phyloP scores from a whole-genome alignment of 2,113 vertebrate species.

The Trochalopteron elliotii region DNA sequence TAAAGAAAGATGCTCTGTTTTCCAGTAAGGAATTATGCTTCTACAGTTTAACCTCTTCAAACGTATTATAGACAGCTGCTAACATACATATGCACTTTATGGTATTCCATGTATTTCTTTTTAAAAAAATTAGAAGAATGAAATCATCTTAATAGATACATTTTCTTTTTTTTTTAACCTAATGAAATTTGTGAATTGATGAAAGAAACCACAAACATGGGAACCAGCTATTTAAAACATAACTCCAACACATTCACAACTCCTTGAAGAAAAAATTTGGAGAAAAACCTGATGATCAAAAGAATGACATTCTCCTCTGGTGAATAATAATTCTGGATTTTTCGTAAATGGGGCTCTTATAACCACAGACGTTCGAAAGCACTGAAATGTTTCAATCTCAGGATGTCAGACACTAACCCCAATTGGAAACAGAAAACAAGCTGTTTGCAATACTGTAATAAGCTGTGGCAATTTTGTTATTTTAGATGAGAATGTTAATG shows the following conservation, averaged over 20 bases:
- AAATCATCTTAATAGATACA: not conserved
- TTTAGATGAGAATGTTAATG: slow-evolving; percentile 15
- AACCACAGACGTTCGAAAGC: not conserved
- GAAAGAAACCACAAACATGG: not conserved
- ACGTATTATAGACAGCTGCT: not conserved
- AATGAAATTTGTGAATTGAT: not conserved
- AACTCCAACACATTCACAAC: not conserved
- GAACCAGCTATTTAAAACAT: not conserved
- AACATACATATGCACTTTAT: not conserved
- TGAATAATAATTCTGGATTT: not conserved
- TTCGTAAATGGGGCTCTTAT: not conserved
- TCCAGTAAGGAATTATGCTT: not conserved
- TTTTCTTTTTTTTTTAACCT: not conserved
- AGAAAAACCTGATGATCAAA: not conserved
- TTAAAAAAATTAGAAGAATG: not conserved
- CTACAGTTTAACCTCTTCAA: not conserved
- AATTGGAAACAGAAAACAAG: slow-evolving; percentile 30
- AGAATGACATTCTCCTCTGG: not conserved
- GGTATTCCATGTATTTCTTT: not conserved
- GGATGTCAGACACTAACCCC: not conserved
- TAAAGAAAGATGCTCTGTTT: not conserved
- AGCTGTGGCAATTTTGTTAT: not conserved
- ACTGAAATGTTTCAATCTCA: not conserved
- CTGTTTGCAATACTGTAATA: not conserved
- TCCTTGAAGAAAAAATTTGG: not conserved